Evolutionary conservation across 2,113 vertebrate genomes (phyloP).

Genomic region (Oostethus manadensis): DNA sequence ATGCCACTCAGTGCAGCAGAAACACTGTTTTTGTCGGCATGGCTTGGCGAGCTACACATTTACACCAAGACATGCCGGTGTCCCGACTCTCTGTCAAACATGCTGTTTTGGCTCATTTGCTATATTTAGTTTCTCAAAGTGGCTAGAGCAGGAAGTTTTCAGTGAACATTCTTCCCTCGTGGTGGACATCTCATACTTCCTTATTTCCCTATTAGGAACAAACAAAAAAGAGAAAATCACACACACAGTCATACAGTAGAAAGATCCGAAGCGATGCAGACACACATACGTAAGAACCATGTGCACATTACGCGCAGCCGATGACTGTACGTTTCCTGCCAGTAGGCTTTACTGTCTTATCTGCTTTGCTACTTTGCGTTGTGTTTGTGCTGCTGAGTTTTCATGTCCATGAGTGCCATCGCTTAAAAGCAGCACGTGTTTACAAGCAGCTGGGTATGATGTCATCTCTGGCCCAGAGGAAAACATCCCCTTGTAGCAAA

Average conservation of each 20-base stretch:
- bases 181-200: not conserved
- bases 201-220: not conserved
- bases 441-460: slow-evolving; percentile 29
- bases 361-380: slow-evolving; percentile 18
- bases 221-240: not conserved
- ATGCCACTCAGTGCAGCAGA: too few species aligned
- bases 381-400: slow-evolving; percentile 18
- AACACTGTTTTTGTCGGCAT: too few species aligned
- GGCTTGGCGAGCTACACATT: too few species aligned
- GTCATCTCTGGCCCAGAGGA: slow-evolving; percentile 38
- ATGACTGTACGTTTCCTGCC: slow-evolving; percentile 13
- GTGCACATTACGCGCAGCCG: not conserved
- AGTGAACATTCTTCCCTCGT: not conserved
- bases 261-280: slow-evolving; percentile 3
- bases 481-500: slow-evolving; percentile 37
- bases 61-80: too few species aligned
- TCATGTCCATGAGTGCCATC: slow-evolving; percentile 16
- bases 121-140: not conserved
- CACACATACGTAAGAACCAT: not conserved
- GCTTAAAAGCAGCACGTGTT: slow-evolving; percentile 35
- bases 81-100: too few species aligned
- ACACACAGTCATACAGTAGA: not conserved
- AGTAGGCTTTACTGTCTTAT: slow-evolving; percentile 23
- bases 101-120: too few species aligned
- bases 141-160: not conserved